Evolutionary conservation across 2,113 vertebrate genomes (phyloP).

Genomic region (Rhea pennata): DNA sequence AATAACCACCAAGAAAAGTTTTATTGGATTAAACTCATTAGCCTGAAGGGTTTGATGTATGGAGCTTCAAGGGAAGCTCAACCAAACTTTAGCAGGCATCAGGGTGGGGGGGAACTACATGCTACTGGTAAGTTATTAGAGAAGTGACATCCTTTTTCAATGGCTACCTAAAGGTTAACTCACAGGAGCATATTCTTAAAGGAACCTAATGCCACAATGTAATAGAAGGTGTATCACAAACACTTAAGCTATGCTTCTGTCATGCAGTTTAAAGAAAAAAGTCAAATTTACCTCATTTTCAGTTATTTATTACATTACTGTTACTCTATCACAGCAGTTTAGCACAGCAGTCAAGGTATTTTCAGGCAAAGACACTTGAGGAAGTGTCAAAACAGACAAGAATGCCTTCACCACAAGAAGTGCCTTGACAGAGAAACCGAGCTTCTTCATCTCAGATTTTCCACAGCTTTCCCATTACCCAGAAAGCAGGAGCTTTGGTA

Average conservation of each 20-base stretch:
- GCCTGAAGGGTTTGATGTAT: background rate
- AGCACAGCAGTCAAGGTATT: background rate
- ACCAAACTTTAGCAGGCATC: no score
- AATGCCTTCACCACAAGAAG: background rate
- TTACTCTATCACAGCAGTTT: background rate
- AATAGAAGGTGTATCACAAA: background rate
- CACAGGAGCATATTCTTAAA: background rate
- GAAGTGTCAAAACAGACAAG: background rate
- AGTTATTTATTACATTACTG: background rate
- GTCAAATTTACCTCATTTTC: background rate
- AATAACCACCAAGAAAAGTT: background rate
- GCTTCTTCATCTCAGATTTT: background rate
- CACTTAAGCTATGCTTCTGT: background rate
- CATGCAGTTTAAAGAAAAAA: background rate
- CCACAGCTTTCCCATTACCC: background rate
- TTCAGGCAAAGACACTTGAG: background rate
- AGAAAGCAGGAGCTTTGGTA: background rate
- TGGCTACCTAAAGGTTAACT: background rate
- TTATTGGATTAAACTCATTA: background rate
- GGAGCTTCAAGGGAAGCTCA: no score
- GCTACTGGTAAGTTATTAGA: background rate
- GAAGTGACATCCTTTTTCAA: background rate
- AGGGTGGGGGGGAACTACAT: background rate
- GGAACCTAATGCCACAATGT: background rate
- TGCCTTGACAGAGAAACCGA: background rate